phyloP scores from a whole-genome alignment of 2,888 invertebrate species.

The Dendrolimus houi region DNA sequence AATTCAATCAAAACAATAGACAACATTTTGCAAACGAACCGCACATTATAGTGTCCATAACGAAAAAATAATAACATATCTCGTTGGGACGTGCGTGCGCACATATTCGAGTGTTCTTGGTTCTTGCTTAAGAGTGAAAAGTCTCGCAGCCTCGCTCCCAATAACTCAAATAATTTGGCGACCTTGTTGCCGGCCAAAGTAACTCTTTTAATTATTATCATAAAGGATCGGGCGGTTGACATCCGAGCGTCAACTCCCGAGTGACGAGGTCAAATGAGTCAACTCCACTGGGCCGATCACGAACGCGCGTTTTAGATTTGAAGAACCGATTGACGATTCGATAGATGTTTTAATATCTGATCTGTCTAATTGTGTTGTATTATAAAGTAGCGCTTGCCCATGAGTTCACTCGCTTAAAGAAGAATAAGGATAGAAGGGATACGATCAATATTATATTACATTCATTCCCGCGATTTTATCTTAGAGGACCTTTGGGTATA shows the following conservation, averaged over 20 bases:
- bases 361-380: no score
- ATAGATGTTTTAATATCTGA: neutral
- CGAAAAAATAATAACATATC: conserved; percentile 63
- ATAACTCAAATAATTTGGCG: conserved; percentile 61
- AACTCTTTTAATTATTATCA: conserved; percentile 62
- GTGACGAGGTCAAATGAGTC: conserved; percentile 26
- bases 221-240: conserved; percentile 51
- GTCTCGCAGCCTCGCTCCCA: conserved; percentile 57
- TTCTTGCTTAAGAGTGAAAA: conserved; percentile 50
- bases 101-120: conserved; percentile 10
- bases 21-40: conserved; percentile 9
- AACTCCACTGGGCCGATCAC: neutral
- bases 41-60: conserved; percentile 48
- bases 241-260: conserved; percentile 39
- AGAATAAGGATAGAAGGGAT: no score
- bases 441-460: no score
- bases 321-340: neutral
- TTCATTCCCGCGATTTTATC: no score
- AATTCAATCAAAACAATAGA: conserved; percentile 11
- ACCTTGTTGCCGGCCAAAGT: conserved; percentile 53
- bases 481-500: no score
- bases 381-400: no score
- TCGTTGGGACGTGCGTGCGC: conserved; percentile 36
- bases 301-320: conserved; percentile 1
- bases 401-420: neutral